Percentiles rank a stretch among this genome's conserved stretches.
Evolutionary conservation across 2,113 vertebrate species (phyloP).

Genomic region (Vombatus ursinus): DNA sequence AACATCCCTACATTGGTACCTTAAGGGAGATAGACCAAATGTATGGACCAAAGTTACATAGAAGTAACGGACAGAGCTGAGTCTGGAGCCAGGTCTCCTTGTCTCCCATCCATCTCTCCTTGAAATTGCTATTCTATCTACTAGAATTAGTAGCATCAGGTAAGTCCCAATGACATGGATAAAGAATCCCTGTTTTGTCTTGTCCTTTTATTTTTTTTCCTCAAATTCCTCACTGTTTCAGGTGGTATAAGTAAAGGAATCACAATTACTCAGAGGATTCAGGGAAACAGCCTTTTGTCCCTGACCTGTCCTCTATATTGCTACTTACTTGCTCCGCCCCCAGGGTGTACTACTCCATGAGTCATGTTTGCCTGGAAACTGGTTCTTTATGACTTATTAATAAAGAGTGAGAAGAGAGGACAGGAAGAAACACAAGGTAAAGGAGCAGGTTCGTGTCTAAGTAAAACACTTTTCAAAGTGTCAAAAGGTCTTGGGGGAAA

Average conservation of each 20-base stretch:
- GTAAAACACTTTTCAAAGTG: slow-evolving; percentile 78
- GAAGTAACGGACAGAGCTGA: not conserved
- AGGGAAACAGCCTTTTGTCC: not conserved
- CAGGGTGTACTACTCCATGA: slow-evolving; percentile 55
- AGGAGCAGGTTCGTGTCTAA: slow-evolving; percentile 62
- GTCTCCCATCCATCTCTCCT: not conserved
- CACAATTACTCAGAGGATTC: not conserved
- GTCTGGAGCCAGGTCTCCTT: not conserved
- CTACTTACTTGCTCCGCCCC: not conserved
- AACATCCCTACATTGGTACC: not conserved
- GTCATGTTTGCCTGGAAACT: slow-evolving; percentile 61
- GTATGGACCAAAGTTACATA: not conserved
- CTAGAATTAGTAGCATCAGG: not conserved
- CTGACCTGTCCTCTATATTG: slow-evolving; percentile 2
- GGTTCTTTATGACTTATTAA: slow-evolving; percentile 73
- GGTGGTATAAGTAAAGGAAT: not conserved
- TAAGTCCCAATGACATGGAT: not conserved
- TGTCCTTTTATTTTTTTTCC: not conserved
- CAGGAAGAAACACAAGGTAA: slow-evolving; percentile 66
- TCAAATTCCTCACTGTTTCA: not conserved
- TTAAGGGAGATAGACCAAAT: not conserved
- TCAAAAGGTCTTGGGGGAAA: slow-evolving; percentile 78
- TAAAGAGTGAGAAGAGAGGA: slow-evolving; percentile 67
- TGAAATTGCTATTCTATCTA: not conserved
- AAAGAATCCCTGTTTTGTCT: not conserved